phyloP scores from a whole-genome alignment of 2,797 vertebrate species.

The Thamnophis elegans region DNA sequence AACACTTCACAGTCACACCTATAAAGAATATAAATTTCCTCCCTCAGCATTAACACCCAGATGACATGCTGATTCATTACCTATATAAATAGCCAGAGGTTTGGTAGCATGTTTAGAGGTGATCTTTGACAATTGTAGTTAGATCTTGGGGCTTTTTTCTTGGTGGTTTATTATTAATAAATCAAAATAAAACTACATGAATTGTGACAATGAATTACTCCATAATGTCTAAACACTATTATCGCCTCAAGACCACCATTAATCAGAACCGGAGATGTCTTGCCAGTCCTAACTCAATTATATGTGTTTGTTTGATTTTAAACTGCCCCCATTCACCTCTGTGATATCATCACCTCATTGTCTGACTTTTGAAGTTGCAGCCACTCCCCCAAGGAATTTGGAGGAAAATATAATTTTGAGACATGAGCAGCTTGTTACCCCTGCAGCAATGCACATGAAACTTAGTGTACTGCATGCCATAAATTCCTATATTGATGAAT shows the following conservation, averaged over 20 bases:
- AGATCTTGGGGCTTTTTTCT: slow-evolving; percentile 2
- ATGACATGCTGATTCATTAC: slow-evolving; percentile 25
- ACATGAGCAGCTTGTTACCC: background rate
- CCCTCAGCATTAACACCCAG: slow-evolving; percentile 16
- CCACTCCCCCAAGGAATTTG: background rate
- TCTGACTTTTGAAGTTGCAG: background rate
- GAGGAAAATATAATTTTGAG: background rate
- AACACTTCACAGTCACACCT: background rate
- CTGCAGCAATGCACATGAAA: background rate
- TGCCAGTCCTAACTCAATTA: background rate
- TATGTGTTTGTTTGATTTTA: background rate
- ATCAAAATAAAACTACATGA: background rate
- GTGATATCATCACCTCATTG: background rate
- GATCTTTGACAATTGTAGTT: slow-evolving; percentile 2
- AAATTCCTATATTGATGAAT: background rate
- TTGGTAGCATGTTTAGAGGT: slow-evolving; percentile 31
- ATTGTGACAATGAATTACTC: slow-evolving; percentile 1
- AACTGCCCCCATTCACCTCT: background rate
- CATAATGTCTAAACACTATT: slow-evolving; percentile 11
- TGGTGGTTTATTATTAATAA: background rate
- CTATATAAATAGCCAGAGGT: slow-evolving; percentile 32
- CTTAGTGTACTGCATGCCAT: background rate
- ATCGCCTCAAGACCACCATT: background rate
- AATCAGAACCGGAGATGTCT: background rate
- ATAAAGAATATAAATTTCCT: slow-evolving; percentile 30